A percentile compares a stretch with the other conserved stretches of the same genome.
Conservation (phyloP, 1,140 invertebrate genomes). For the Magallana angulata region DNA sequence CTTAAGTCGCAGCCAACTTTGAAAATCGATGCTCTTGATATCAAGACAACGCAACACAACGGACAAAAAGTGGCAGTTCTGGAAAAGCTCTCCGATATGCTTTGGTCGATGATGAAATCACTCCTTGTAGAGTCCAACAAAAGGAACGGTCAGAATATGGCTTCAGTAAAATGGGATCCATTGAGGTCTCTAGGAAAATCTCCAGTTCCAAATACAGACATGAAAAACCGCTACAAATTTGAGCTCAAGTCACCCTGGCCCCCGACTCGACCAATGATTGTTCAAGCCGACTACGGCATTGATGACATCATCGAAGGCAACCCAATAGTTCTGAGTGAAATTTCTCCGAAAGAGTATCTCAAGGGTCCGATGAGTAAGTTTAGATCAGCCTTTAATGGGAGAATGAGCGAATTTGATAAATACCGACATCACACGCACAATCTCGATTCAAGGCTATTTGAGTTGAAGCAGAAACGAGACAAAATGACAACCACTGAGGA, state of each 20-base stretch:
- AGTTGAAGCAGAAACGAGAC: not conserved
- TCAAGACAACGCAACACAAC: conserved; percentile 10
- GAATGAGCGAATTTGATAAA: conserved; percentile 17
- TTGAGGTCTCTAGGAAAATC: conserved; percentile 36
- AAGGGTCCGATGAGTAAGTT: conserved; percentile 18
- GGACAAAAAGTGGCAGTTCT: conserved; percentile 24
- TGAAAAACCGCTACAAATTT: not conserved
- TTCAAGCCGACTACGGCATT: conserved; percentile 39
- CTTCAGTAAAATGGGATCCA: conserved; percentile 51
- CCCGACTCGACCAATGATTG: conserved; percentile 43
- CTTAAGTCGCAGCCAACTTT: not conserved
- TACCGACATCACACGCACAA: not conserved
- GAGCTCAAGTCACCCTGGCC: conserved; percentile 45
- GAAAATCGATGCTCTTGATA: not conserved
- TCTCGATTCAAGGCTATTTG: conserved; percentile 10
- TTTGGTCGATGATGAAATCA: conserved; percentile 50
- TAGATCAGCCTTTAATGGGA: not conserved
- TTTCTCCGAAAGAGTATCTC: conserved; percentile 37
- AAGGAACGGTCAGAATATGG: conserved; percentile 19
- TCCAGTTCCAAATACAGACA: not conserved
- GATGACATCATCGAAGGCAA: conserved; percentile 12
- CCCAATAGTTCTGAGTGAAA: conserved; percentile 47
- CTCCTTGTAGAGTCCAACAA: conserved; percentile 29
- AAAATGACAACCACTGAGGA: conserved; percentile 1
- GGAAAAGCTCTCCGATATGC: conserved; percentile 42